phyloP scores from a whole-genome alignment of 92 coral and sea anemone species.

The Heliopora coerulea region DNA sequence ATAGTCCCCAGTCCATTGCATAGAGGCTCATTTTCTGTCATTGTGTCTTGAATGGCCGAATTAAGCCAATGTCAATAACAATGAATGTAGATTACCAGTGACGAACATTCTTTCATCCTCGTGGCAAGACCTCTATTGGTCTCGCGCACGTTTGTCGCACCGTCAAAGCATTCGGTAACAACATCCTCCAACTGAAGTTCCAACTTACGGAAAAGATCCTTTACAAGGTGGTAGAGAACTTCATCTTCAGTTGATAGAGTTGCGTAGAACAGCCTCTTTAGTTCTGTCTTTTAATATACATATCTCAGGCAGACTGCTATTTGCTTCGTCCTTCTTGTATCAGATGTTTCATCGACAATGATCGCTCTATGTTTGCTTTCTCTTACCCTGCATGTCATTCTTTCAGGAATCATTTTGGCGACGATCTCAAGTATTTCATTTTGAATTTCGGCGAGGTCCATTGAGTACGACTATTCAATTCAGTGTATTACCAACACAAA shows the following conservation, averaged over 20 bases:
- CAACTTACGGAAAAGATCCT: slow-evolving; percentile 23
- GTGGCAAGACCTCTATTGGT: slow-evolving; percentile 39
- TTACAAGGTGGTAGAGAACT: slow-evolving; percentile 35
- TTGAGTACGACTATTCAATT: no score
- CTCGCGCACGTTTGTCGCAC: slow-evolving; percentile 47
- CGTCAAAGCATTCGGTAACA: slow-evolving; percentile 44
- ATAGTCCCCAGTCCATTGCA: slow-evolving; percentile 45
- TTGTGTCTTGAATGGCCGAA: slow-evolving; percentile 51
- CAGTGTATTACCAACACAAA: no score
- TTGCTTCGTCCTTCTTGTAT: slow-evolving; percentile 39
- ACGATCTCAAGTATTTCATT: slow-evolving; percentile 31
- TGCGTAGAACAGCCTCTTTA: slow-evolving; percentile 30
- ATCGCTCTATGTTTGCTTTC: slow-evolving; percentile 16
- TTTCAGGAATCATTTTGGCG: slow-evolving; percentile 14
- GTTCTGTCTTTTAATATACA: slow-evolving; percentile 24
- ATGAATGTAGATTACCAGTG: slow-evolving; percentile 46
- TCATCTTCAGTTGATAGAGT: slow-evolving; percentile 41
- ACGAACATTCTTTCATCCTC: slow-evolving; percentile 52
- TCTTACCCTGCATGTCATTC: slow-evolving; percentile 9
- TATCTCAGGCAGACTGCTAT: slow-evolving; percentile 48
- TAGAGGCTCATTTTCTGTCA: slow-evolving; percentile 47
- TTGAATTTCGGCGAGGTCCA: slow-evolving; percentile 29
- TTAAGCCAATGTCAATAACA: slow-evolving; percentile 50
- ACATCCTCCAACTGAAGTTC: slow-evolving; percentile 39
- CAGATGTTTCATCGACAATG: slow-evolving; percentile 43